Base-by-base conservation (phyloP, 1,140 invertebrate species). In the Megalonaias nervosa region DNA sequence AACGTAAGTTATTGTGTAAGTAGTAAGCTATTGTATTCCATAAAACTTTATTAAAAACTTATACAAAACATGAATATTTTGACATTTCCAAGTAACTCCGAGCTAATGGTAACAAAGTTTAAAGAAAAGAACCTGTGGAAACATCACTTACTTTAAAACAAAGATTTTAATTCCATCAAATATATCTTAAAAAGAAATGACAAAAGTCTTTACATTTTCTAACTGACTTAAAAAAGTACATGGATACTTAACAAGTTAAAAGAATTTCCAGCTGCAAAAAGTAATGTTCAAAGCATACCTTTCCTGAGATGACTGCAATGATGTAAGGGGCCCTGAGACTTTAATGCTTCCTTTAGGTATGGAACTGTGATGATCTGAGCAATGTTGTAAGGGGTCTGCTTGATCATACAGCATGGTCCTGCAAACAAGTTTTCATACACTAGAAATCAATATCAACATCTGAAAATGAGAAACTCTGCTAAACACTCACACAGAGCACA, bases 321-420 rank as follows among this genome's bases (percentile, higher is more conserved):
- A 84, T 13, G 88, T 79, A 55, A 91, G 82, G 4, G 89, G 87
- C 71, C 87, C 86, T 68, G 81, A 67, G 14, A 72, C 65, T 66
- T 74, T 81, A n/a, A 74, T 76, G n/a, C 55, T 60, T n/a, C 75
- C 71, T 65, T 80, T 82, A 48, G 86, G 86, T 59, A 85, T 81
- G 71, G 84, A 88, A 62, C 85, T 79, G 67, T 89, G 86, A 67
- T 90, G 88, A 73, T 88, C 87, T 16, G 91, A 91, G 81, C 88
- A 90, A 56, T 85, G 80, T 67, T 89, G 87, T 0, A 91, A 75
- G 15, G 80, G 60, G 79, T 91, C 90, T 48, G 84, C 83, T 68
- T 81, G 81, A 81, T 86, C 85, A 69, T 82, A 83, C 38, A 91
- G 74, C 17, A 91, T 59, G 66, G 89, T 79, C 90, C 90, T 91